Base-by-base conservation (phyloP, 2,888 invertebrate species). In the Helleia helle region DNA sequence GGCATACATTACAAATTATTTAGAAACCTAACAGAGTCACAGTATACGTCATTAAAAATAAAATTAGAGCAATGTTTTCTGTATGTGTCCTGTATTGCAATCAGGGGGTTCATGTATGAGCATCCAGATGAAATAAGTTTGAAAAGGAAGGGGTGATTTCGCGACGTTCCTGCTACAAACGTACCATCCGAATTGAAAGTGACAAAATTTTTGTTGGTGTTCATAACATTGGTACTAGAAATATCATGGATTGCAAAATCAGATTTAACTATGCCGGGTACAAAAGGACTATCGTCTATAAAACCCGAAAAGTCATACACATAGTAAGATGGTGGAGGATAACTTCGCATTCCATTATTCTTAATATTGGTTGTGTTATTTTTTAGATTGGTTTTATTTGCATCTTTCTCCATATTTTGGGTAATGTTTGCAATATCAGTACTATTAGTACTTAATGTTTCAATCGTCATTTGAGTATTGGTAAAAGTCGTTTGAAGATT, bases 81-180 rank as follows among this genome's bases (percentile, higher is more conserved):
- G 8, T 22, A 12, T 11, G 4, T 12, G 11, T 34, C 8, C 11
- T 12, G 12, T 34, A 34, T 34, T 6, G 11, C 12, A 13, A 18
- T 18, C 12, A 9, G 12, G 26, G 80, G 77, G 17, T 54, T 57
- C 44, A 65, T 46, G 37, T 63, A 60, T 51, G 64, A 65, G 43
- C 62, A 71, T 9, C 59, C 66, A 34, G 57, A 54, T 1, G 64
- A 52, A 14, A 77, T 50, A 30, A 83, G 44, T 43, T 67, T 56
- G 9, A 59, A 60, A 38, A 83, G 58, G 43, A 81, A 69, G 5
- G 72, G 76, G 53, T 83, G 79, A 14, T 62, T 49, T 15, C 50
- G 59, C 1, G 65, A 55, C 3, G 72, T 56, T 13, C 74, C 67
- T 15, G 81, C 69, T 3, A 81, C 49, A 49, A 81, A 80, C n/a